Conservation (phyloP, 2,797 vertebrate genomes). For the Girardinus metallicus region DNA sequence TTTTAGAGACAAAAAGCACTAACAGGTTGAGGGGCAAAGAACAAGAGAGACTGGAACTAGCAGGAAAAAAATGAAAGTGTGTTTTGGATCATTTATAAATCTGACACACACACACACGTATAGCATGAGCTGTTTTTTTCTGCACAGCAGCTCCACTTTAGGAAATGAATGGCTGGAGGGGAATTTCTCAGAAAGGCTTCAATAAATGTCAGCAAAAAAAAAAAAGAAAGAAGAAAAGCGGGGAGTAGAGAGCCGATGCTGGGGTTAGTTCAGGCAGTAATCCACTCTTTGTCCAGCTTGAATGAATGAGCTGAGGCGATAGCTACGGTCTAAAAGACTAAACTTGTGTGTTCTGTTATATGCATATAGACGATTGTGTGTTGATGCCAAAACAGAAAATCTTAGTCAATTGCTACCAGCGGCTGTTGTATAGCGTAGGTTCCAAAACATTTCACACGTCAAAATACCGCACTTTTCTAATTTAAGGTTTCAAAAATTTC, state of each 20-base stretch:
- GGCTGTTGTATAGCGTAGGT: not conserved
- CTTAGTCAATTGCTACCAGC: not conserved
- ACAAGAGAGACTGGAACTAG: slow-evolving; percentile 21
- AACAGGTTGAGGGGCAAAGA: slow-evolving; percentile 19
- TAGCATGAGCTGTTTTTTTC: slow-evolving; percentile 36
- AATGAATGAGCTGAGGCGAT: slow-evolving; percentile 57
- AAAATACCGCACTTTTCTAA: not conserved
- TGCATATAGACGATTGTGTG: slow-evolving; percentile 43
- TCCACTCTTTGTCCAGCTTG: slow-evolving; percentile 70
- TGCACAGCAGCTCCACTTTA: slow-evolving; percentile 75
- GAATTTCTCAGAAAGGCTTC: slow-evolving; percentile 81
- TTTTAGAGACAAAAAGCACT: slow-evolving; percentile 35
- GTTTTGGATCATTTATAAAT: slow-evolving; percentile 69
- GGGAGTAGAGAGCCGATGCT: slow-evolving; percentile 46
- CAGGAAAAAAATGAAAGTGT: slow-evolving; percentile 29
- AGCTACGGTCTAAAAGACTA: slow-evolving; percentile 57
- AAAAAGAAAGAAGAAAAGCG: slow-evolving; percentile 39
- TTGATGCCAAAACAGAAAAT: slow-evolving; percentile 18
- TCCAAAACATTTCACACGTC: not conserved
- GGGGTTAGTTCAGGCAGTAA: slow-evolving; percentile 70
- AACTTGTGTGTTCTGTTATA: slow-evolving; percentile 58
- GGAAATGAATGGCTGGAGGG: slow-evolving; percentile 80
- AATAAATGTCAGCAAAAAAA: slow-evolving; percentile 81
- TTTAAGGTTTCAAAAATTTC: not conserved
- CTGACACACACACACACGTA: slow-evolving; percentile 35